Evolutionary conservation across 2,113 vertebrate species (phyloP).

Genomic region (Ibidorhyncha struthersii): DNA sequence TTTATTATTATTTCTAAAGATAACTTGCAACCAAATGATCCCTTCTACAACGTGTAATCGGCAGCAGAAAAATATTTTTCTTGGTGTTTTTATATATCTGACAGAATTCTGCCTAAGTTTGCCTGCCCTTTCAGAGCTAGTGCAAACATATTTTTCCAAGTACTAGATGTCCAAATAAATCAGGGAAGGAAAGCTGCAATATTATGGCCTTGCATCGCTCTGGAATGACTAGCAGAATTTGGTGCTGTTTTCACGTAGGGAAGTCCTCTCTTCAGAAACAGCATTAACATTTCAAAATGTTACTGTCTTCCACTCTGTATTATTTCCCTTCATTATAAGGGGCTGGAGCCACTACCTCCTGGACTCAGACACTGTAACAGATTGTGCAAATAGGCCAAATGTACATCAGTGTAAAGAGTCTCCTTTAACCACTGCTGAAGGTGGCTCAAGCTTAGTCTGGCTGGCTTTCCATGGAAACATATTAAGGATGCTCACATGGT

Average conservation of each 20-base stretch:
- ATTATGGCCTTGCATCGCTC: not conserved
- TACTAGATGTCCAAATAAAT: not conserved
- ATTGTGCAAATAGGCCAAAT: not conserved
- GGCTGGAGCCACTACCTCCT: not conserved
- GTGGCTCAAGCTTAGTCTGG: not conserved
- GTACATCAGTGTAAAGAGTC: not conserved
- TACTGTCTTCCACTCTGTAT: not conserved
- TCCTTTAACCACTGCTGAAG: not conserved
- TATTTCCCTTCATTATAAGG: not conserved
- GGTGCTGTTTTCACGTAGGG: not conserved
- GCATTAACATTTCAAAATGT: not conserved
- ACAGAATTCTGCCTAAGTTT: not conserved
- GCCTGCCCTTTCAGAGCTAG: not conserved
- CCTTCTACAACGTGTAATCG: not conserved
- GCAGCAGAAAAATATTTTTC: not conserved
- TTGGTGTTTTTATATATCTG: not conserved
- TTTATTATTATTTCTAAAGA: not conserved
- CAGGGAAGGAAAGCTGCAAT: not conserved
- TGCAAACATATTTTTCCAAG: not conserved
- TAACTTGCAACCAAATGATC: not conserved
- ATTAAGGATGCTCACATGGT: not conserved
- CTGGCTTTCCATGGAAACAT: not conserved
- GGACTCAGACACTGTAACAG: not conserved
- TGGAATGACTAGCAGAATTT: not conserved
- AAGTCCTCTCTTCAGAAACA: not conserved